Evolutionary conservation across 2,797 vertebrate genomes (phyloP), one percentile per base, ranked within the genome.

Genomic region (Garrulus glandarius): DNA sequence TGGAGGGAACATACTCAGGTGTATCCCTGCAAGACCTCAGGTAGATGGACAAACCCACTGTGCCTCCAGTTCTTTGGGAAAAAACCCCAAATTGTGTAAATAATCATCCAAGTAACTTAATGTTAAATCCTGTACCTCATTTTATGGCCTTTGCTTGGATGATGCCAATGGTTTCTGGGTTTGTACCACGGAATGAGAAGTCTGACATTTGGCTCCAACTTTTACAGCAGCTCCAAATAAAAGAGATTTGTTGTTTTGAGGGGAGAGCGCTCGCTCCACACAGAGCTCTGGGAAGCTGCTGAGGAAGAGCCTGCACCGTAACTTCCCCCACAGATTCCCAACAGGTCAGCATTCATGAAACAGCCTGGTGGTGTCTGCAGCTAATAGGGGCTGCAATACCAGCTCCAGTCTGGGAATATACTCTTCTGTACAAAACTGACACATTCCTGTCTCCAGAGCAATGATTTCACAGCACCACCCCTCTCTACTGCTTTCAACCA

Each of bases 291-390:
- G 83, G 43, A 63, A 95, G 83, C 7, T 60, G 56, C 36, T 36
- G 49, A 94, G 46, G 77, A 95, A 71, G 20, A 34, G 34, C 77
- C 68, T 50, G 81, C 50, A 56, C 52, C 12, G 0, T 59, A 81
- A 86, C 64, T 55, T 53, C 93, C 95, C 85, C 90, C 94, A 57
- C 87, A 94, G 67, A 97, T 95, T 97, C 96, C 63, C 91, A 84
- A 46, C 78, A 88, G 87, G 93, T 82, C 96, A 97, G 72, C 85
- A 69, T 92, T 94, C 77, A 83, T 44, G 60, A 20, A 91, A 67
- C 57, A 71, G 53, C n/a, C 81, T 52, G 55, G 65, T 67, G 59
- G 78, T 74, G n/a, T 52, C 60, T 81, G 34, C 47, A 83, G 59
- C 43, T 75, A 43, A 70, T 1, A 91, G 74, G 88, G 91, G 83